Percentiles rank a stretch among this genome's conserved stretches.
Conservation (phyloP, 2,113 vertebrate genomes). For the Protomyctophum bolini region DNA sequence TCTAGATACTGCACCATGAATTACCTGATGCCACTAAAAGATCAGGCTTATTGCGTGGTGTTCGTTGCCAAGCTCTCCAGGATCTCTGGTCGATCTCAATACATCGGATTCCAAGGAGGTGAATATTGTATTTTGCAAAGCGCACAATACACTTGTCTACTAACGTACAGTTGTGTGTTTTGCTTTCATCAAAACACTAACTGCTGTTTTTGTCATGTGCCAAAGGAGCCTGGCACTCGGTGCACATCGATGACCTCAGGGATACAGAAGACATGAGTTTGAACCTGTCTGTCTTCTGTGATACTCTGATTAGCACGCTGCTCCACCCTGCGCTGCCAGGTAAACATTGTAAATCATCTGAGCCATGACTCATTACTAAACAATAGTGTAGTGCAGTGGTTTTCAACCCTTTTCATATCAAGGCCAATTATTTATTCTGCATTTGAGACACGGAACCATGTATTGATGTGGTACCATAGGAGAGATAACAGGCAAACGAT, state of each 20-base stretch:
- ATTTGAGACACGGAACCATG: background rate
- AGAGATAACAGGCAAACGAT: too few relatives aligned
- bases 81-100: slow-evolving; percentile 66
- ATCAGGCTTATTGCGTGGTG: slow-evolving; percentile 62
- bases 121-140: slow-evolving; percentile 7
- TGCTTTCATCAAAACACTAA: slow-evolving; percentile 1
- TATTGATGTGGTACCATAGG: too few relatives aligned
- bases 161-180: fast-evolving
- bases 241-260: slow-evolving; percentile 79
- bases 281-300: slow-evolving; percentile 73
- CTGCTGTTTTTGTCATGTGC: background rate
- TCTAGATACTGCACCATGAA: slow-evolving; percentile 80
- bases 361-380: background rate
- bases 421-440: too few relatives aligned
- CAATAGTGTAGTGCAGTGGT: background rate
- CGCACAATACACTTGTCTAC: background rate
- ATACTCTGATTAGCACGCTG: slow-evolving; percentile 71
- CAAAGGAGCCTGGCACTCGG: slow-evolving; percentile 74
- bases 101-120: slow-evolving; percentile 82
- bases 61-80: slow-evolving; percentile 78
- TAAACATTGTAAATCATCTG: slow-evolving; percentile 5
- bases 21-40: slow-evolving; percentile 57
- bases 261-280: slow-evolving; percentile 75
- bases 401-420: too few relatives aligned
- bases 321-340: slow-evolving; percentile 52